Conservation (phyloP, 2,888 invertebrate genomes). For the Eucera pruinosa region DNA sequence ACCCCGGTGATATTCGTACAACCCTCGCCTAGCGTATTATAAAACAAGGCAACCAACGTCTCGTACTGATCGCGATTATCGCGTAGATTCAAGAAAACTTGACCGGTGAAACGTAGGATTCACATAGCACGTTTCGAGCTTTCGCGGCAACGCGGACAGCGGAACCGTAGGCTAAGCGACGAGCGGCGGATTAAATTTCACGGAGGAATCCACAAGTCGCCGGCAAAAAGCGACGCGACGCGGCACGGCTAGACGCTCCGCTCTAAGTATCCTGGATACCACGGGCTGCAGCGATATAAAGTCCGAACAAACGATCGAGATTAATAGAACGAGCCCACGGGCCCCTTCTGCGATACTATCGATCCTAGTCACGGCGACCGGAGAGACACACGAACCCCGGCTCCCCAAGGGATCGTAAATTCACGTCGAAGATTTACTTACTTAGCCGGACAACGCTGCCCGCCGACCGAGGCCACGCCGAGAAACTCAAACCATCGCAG, state of each 20-base stretch:
- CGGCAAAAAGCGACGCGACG: conserved; percentile 19
- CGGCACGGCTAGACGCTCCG: background rate
- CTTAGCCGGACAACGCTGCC: conserved; percentile 39
- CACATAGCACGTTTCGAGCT: too few relatives aligned
- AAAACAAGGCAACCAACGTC: too few relatives aligned
- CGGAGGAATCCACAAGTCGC: conserved; percentile 16
- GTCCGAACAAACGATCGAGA: conserved; percentile 67
- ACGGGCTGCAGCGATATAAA: conserved; percentile 58
- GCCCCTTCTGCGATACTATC: conserved; percentile 58
- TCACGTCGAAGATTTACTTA: conserved; percentile 68
- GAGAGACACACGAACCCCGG: conserved; percentile 48
- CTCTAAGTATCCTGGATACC: conserved; percentile 27
- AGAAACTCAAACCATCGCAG: too few relatives aligned
- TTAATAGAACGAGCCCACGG: conserved; percentile 65
- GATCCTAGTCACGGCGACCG: conserved; percentile 40
- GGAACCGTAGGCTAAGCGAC: too few relatives aligned
- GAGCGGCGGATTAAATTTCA: conserved; percentile 15
- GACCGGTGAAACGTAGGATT: too few relatives aligned
- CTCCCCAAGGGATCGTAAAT: conserved; percentile 62
- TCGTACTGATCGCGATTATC: too few relatives aligned
- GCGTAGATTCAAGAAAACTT: too few relatives aligned
- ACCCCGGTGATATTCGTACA: too few relatives aligned
- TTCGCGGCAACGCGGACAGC: too few relatives aligned
- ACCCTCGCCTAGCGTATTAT: too few relatives aligned
- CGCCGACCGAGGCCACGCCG: too few relatives aligned